A percentile compares a stretch with the other conserved stretches of the same genome.
Conservation (phyloP, 2,888 invertebrate genomes). For the Heterodera filipjevi region DNA sequence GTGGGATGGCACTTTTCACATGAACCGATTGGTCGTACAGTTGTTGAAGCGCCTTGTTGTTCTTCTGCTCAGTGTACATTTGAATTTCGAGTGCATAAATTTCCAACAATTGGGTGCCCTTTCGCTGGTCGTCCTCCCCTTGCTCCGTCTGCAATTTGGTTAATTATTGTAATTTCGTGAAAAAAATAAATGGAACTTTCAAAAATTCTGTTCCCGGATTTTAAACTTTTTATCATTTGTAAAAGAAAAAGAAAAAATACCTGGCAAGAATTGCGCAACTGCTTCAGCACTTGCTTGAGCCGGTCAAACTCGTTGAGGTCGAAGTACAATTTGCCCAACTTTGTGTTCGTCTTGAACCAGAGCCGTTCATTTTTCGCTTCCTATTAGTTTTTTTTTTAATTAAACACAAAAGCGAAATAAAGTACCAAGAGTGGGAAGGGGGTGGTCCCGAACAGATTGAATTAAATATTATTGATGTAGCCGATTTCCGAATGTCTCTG, state of each 20-base stretch:
- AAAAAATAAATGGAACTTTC: neutral
- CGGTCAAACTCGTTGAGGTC: constrained; percentile 92
- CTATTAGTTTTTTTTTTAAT: constrained; percentile 48
- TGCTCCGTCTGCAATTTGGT: constrained; percentile 48
- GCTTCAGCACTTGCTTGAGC: constrained; percentile 92
- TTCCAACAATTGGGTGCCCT: constrained; percentile 88
- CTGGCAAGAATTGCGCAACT: constrained; percentile 93
- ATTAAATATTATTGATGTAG: too few relatives aligned
- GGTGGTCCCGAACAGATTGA: too few relatives aligned
- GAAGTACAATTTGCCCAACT: constrained; percentile 95
- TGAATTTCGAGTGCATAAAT: constrained; percentile 98
- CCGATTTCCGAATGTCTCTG: too few relatives aligned
- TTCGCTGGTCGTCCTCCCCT: constrained; percentile 64
- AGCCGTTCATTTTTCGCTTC: constrained; percentile 98
- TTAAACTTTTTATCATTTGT: too few relatives aligned
- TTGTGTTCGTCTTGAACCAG: constrained; percentile 99
- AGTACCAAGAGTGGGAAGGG: too few relatives aligned
- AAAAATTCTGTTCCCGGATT: too few relatives aligned
- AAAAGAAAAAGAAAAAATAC: constrained; percentile 17
- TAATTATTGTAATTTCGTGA: neutral
- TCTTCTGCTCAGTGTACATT: constrained; percentile 99
- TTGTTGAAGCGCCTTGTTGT: constrained; percentile 81
- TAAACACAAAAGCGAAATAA: neutral
- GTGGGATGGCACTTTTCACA: constrained; percentile 99
- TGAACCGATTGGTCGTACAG: constrained; percentile 96